Conservation (phyloP, 2,797 vertebrate species). For the Oryzias sinensis region DNA sequence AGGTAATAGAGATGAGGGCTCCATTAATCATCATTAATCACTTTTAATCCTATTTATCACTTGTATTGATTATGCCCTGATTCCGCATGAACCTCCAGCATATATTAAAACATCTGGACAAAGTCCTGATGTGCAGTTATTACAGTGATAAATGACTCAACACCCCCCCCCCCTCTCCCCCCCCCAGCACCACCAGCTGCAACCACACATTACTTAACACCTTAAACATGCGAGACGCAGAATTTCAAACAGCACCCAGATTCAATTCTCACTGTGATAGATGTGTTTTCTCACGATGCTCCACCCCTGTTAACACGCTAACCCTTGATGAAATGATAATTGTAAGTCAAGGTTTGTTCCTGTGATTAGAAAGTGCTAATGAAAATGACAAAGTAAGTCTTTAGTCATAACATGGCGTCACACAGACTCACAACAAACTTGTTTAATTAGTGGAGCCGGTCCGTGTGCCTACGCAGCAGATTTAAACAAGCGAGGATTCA, state of each 20-base stretch:
- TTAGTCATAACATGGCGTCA: constrained; percentile 36
- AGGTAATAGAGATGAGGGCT: constrained; percentile 69
- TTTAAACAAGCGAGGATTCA: constrained; percentile 39
- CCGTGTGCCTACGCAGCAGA: constrained; percentile 42
- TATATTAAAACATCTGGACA: constrained; percentile 75
- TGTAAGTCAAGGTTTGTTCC: constrained; percentile 74
- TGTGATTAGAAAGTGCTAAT: constrained; percentile 76
- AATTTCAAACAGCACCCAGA: constrained; percentile 20
- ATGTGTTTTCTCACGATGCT: constrained; percentile 74
- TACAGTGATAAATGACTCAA: constrained; percentile 71
- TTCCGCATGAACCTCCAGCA: constrained; percentile 65
- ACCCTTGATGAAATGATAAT: constrained; percentile 80
- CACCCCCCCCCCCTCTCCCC: constrained; percentile 42
- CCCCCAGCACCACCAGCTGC: constrained; percentile 27
- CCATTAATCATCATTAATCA: constrained; percentile 80
- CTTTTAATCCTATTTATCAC: constrained; percentile 82
- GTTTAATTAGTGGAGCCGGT: constrained; percentile 60
- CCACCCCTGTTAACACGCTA: constrained; percentile 74
- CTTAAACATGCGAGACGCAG: constrained; percentile 33
- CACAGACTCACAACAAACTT: constrained; percentile 31
- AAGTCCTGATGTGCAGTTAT: constrained; percentile 71
- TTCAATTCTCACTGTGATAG: constrained; percentile 67
- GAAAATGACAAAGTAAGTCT: constrained; percentile 70
- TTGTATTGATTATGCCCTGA: constrained; percentile 79
- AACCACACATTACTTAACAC: constrained; percentile 53